Base-by-base conservation (phyloP, 2,113 vertebrate genomes). In the Dromiciops gliroides region DNA sequence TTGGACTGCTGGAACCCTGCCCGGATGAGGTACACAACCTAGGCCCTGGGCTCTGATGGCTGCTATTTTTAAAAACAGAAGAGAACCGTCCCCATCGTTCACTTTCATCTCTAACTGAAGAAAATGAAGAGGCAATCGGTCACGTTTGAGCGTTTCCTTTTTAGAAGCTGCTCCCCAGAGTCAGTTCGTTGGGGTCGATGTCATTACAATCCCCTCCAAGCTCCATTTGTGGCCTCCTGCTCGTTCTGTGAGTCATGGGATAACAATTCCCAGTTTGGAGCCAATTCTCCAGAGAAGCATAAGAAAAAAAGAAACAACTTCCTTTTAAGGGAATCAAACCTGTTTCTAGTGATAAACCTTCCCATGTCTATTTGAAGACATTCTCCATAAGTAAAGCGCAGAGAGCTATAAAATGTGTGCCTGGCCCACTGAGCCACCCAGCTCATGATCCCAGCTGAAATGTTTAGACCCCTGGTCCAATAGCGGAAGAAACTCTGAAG, bases 251-350 rank as follows among this genome's bases (percentile, higher is more conserved):
- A 99, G 98, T 99, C 98, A 99, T 98, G 98, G 98, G 97, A 97
- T 98, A 99, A 99, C 98, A 98, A 99, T 99, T 97, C 98, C 98
- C 98, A 98, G 98, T 98, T 98, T 98, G 97, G 96, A 98, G 99
- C 99, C 99, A 99, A 98, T 98, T 98, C 98, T 99, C 98, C 98
- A 98, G 98, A 99, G 99, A 99, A 98, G 98, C 98, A 98, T 37
- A 97, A 96, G 97, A 96, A 94, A 98, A 98, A 99, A 98, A 98
- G 98, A 98, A 99, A 99, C 99, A 98, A 98, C 98, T 98, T 98
- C 99, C 99, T 99, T 99, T 99, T 99, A 99, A 99, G 99, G 99
- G 97, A 98, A 97, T 98, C 97, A 98, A 98, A 98, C 98, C 98
- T 98, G 98, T 98, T 98, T 98, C 97, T 97, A 97, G 97, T 94